A percentile compares a stretch with the other conserved stretches of the same genome.
phyloP scores from a whole-genome alignment of 2,888 invertebrate species.

The Phyllotreta striolata region DNA sequence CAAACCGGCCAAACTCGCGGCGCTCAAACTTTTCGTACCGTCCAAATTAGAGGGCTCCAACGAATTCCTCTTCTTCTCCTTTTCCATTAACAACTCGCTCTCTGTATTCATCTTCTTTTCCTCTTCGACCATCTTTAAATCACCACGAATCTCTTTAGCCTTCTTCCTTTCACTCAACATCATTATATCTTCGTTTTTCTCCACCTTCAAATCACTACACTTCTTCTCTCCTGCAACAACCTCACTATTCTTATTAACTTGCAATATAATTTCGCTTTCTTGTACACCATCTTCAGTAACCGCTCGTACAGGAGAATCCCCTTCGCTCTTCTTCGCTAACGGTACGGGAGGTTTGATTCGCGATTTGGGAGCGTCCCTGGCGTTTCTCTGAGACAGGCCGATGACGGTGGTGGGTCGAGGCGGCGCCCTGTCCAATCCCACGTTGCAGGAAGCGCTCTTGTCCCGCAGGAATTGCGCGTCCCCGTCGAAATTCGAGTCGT shows the following conservation, averaged over 20 bases:
- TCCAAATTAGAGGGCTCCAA: slow-evolving; percentile 49
- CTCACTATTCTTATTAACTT: slow-evolving; percentile 44
- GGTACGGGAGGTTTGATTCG: no score
- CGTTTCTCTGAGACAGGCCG: slow-evolving; percentile 49
- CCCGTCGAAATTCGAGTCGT: slow-evolving; percentile 58
- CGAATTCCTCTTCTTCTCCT: slow-evolving; percentile 12
- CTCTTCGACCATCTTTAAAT: background rate
- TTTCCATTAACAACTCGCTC: slow-evolving; percentile 41
- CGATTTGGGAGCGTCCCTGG: slow-evolving; percentile 3
- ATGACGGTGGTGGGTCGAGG: slow-evolving; percentile 72
- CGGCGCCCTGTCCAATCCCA: slow-evolving; percentile 71
- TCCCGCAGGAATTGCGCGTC: slow-evolving; percentile 71
- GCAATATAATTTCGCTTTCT: slow-evolving; percentile 49
- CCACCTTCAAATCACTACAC: background rate
- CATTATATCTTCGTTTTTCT: slow-evolving; percentile 24
- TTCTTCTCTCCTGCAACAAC: slow-evolving; percentile 48
- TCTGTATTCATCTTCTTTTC: slow-evolving; percentile 41
- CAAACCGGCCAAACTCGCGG: slow-evolving; percentile 57
- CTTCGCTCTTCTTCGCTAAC: no score
- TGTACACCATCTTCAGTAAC: no score
- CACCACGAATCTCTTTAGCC: slow-evolving; percentile 22
- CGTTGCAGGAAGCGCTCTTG: slow-evolving; percentile 81
- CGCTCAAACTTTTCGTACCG: slow-evolving; percentile 58
- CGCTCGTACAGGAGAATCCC: no score
- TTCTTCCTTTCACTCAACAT: slow-evolving; percentile 45